phyloP scores from a whole-genome alignment of 2,888 invertebrate species.

The Opisthograptis luteolata region DNA sequence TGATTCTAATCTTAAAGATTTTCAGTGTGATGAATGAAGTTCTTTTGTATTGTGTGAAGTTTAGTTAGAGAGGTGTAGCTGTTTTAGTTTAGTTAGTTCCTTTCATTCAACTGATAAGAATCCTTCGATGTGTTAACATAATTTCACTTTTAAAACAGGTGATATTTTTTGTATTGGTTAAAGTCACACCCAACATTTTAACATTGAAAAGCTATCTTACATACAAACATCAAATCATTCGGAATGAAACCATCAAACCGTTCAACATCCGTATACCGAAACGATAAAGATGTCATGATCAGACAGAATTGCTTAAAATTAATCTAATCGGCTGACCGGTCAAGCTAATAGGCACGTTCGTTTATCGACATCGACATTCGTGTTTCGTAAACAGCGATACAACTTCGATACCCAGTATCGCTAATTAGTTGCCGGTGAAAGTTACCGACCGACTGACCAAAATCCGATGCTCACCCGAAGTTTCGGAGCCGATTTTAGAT shows the following conservation, averaged over 20 bases:
- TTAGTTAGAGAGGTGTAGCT: too few species aligned
- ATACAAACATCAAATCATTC: background rate
- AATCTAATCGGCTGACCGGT: conserved; percentile 23
- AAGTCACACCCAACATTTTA: too few species aligned
- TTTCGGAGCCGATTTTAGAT: conserved; percentile 81
- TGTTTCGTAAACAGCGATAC: conserved; percentile 65
- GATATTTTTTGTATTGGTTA: too few species aligned
- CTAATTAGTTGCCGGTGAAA: conserved; percentile 80
- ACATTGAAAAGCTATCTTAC: too few species aligned
- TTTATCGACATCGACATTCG: conserved; percentile 70
- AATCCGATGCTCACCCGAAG: conserved; percentile 67
- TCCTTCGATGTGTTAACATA: too few species aligned
- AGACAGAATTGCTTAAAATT: conserved; percentile 3
- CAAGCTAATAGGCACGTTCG: conserved; percentile 37
- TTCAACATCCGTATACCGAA: background rate
- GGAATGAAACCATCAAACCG: background rate
- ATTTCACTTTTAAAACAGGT: too few species aligned
- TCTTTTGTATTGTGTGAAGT: too few species aligned
- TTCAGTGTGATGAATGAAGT: too few species aligned
- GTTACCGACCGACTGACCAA: conserved; percentile 83
- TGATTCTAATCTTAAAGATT: too few species aligned
- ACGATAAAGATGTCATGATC: conserved; percentile 1
- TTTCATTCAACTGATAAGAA: too few species aligned
- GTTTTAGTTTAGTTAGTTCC: too few species aligned
- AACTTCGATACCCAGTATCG: conserved; percentile 55